Conservation (phyloP, 2,797 vertebrate genomes). For the Neomorphus geoffroyi region DNA sequence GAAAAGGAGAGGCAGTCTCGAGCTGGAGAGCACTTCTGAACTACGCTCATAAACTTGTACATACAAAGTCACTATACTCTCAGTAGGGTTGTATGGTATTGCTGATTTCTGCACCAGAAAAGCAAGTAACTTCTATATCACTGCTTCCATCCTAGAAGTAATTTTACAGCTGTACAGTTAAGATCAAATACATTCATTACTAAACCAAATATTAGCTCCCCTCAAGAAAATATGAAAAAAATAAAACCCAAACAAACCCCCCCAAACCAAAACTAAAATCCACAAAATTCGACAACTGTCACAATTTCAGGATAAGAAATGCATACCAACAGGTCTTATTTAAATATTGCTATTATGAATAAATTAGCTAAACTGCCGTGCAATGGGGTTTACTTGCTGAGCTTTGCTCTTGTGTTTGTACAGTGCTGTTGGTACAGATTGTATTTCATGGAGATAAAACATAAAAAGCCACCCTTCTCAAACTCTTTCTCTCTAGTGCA, state of each 20-base stretch:
- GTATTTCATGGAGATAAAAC: background rate
- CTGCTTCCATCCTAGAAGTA: background rate
- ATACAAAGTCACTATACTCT: background rate
- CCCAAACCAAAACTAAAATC: background rate
- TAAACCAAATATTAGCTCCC: background rate
- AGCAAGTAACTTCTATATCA: background rate
- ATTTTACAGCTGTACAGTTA: background rate
- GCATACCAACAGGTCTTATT: background rate
- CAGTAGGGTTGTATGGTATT: background rate
- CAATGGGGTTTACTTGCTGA: background rate
- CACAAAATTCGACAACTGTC: background rate
- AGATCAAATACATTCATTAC: background rate
- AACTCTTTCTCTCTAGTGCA: background rate
- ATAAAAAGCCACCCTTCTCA: background rate
- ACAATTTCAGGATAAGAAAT: background rate
- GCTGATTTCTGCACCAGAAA: background rate
- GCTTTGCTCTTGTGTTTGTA: background rate
- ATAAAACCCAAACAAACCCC: fast-evolving
- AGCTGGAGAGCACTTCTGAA: background rate
- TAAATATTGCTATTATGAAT: background rate
- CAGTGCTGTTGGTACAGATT: background rate
- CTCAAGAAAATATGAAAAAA: background rate
- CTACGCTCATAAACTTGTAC: background rate
- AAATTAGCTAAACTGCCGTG: background rate
- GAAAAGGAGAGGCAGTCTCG: background rate